phyloP scores from a whole-genome alignment of 1,140 invertebrate genomes.

The Teleopsis dalmanni region DNA sequence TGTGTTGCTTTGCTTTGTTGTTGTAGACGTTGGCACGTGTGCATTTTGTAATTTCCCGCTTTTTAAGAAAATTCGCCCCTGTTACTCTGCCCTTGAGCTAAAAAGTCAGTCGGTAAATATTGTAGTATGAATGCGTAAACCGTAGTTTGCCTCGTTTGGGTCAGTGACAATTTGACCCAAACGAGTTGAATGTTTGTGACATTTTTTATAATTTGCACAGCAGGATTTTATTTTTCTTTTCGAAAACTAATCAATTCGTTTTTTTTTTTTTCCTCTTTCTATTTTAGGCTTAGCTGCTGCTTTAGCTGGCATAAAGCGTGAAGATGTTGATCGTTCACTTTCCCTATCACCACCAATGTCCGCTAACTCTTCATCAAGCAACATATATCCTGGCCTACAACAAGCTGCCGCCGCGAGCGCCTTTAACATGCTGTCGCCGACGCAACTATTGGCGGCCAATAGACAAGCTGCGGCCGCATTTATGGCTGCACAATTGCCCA shows the following conservation, averaged over 20 bases:
- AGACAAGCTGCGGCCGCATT: slow-evolving; percentile 47
- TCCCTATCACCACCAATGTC: slow-evolving; percentile 41
- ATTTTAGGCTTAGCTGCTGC: slow-evolving; percentile 45
- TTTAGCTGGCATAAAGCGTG: slow-evolving; percentile 43
- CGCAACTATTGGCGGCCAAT: slow-evolving; percentile 51
- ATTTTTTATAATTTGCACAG: too few species aligned
- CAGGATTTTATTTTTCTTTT: not conserved
- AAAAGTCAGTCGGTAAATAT: too few species aligned
- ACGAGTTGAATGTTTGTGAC: too few species aligned
- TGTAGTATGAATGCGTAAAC: too few species aligned
- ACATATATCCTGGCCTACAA: slow-evolving; percentile 44
- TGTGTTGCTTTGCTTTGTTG: not conserved
- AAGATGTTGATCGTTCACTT: slow-evolving; percentile 42
- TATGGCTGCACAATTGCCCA: slow-evolving; percentile 37
- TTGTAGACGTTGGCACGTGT: slow-evolving; percentile 3
- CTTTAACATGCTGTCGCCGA: slow-evolving; percentile 47
- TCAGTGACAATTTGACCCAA: too few species aligned
- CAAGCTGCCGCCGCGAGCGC: slow-evolving; percentile 44
- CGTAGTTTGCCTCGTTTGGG: too few species aligned
- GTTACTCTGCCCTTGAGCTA: too few species aligned
- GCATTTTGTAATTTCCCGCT: slow-evolving; percentile 4
- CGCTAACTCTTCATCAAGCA: slow-evolving; percentile 28
- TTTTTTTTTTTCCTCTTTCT: slow-evolving; percentile 8
- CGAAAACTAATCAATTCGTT: too few species aligned
- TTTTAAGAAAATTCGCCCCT: too few species aligned